Base-by-base conservation (phyloP, 2,113 vertebrate genomes). In the Sinocyclocheilus anophthalmus region DNA sequence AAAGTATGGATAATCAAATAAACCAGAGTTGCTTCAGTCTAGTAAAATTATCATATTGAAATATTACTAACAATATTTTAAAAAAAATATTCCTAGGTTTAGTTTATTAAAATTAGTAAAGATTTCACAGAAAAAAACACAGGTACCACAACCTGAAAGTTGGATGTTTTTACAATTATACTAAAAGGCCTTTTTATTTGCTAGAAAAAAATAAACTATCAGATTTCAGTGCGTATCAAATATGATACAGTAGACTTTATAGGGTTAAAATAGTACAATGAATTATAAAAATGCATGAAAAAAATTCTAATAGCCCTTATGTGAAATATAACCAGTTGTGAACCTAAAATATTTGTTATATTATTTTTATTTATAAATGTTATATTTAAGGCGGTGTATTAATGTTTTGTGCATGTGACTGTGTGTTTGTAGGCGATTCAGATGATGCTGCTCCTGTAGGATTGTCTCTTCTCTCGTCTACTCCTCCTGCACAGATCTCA, bases 401-500 rank as follows among this genome's bases (percentile, higher is more conserved):
- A 48, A 16, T 69, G 4, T 63, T 70, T 61, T 76, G 11, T 13
- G 22, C 2, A 22, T 55, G 63, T 83, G 30, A 7, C 33, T 75
- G 16, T 39, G 18, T 84, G 20, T 84, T 84, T 89, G 53, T 94
- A 99, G 98, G 98, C 73, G 98, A 99, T 93, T 99, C 97, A 0
- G 98, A 99, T n/a, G 98, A 99, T 0, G 96, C 97, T 0, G 95
- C 97, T 11, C 97, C 97, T 33, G 93, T 97, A 16, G 92, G 95
- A 85, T 95, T 97, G 33, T 91, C 91, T 12, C 91, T 95, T 82
- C 96, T 98, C 67, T 97, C 97, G 70, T 97, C 97, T 86, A 97
- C 97, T 20, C 97, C 97, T 1, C 97, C 82, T 59, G 26, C 97
- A 1, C 97, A 97, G 81, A 92, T 95, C 2, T 98, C 97, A 63